These are phyloP conservation scores for Wasmannia auropunctata DNA, from an alignment of 1,140 invertebrate genomes.

Conservation along the genomic window DNA sequence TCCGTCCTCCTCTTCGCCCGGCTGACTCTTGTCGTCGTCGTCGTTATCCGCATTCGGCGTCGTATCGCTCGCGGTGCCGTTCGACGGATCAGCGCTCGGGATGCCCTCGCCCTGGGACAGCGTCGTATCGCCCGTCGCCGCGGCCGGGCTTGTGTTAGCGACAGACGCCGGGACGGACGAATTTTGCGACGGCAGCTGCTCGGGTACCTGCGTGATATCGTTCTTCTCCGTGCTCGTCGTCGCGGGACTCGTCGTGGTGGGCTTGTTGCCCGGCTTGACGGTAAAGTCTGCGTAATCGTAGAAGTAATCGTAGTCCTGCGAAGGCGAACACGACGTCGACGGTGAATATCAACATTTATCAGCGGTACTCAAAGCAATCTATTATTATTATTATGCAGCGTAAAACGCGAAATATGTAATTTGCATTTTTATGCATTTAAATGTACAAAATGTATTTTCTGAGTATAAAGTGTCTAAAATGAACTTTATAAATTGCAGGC, in stretches of 20 bases:
- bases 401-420: neutral
- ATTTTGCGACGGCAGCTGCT: neutral
- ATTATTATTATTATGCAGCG: neutral
- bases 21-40: neutral
- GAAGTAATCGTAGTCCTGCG: conserved; percentile 83
- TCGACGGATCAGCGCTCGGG: neutral
- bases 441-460: neutral
- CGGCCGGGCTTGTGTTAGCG: neutral
- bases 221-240: conserved; percentile 5
- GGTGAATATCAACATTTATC: neutral
- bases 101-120: neutral
- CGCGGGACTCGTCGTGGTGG: conserved; percentile 62
- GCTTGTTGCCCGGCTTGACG: conserved; percentile 77
- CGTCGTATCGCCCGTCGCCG: neutral
- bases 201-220: neutral
- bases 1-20: neutral
- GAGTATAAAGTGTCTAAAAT: neutral
- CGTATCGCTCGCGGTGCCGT: neutral
- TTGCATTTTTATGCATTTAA: no score
- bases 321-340: conserved; percentile 33
- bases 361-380: neutral
- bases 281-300: conserved; percentile 85
- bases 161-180: neutral
- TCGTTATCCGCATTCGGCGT: neutral
- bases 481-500: neutral